phyloP scores from a whole-genome alignment of 2,113 vertebrate species.

The Sturnira hondurensis region DNA sequence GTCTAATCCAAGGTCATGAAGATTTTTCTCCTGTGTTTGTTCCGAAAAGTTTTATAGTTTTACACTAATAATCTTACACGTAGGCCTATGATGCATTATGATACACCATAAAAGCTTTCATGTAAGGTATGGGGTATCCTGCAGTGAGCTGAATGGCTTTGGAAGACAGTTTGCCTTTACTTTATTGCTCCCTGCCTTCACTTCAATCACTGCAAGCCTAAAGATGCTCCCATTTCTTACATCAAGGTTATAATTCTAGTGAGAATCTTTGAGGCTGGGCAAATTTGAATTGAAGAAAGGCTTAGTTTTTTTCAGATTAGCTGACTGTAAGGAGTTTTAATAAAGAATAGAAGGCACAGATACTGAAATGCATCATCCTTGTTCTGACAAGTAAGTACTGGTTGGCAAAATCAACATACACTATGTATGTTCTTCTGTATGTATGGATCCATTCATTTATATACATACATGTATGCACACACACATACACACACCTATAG shows the following conservation, averaged over 20 bases:
- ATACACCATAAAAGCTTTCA: background rate
- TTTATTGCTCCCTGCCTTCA: background rate
- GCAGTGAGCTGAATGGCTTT: background rate
- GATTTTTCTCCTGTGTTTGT: background rate
- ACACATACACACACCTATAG: background rate
- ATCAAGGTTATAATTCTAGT: background rate
- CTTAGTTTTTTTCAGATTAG: conserved; percentile 13
- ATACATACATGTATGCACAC: background rate
- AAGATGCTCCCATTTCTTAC: background rate
- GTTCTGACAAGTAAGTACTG: background rate
- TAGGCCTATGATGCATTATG: background rate
- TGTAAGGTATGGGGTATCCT: background rate
- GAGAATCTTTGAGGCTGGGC: background rate
- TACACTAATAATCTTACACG: background rate
- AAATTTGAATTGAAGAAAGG: background rate
- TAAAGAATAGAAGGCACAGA: background rate
- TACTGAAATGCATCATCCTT: background rate
- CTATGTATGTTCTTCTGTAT: background rate
- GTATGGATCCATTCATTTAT: background rate
- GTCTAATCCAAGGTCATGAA: background rate
- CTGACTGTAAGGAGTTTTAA: background rate
- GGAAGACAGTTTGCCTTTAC: background rate
- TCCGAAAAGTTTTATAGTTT: background rate
- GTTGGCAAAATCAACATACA: background rate
- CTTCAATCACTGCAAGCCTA: background rate